Base-by-base conservation (phyloP, 2,113 vertebrate species). In the Oncorhynchus masou region DNA sequence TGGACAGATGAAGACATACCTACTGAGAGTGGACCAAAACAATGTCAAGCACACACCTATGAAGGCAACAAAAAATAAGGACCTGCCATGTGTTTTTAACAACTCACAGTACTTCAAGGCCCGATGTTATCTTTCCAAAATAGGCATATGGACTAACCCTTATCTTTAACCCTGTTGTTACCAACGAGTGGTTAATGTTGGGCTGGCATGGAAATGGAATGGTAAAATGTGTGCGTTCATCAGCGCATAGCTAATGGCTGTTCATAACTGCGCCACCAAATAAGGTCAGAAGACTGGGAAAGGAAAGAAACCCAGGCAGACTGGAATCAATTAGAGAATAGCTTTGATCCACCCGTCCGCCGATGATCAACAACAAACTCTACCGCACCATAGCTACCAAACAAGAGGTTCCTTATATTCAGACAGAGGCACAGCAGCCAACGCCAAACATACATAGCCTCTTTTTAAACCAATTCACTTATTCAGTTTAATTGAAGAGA, bases 311-410 rank as follows among this genome's bases (percentile, higher is more conserved):
- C 13, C 89, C 90, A 91, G 91, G 92, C 90, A 92, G 88, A 87
- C 88, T 87, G 87, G 86, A 89, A 92, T 92, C 90, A 92, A 90
- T 93, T 91, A 91, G 88, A 27, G 77, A 73, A 88, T 83, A 78
- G 88, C 90, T 93, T 91, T 91, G 91, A 92, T 92, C 87, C 86
- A 75, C 81, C 89, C 83, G 84, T 84, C 91, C 86, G 83, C 90
- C 91, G 91, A 80, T 89, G 86, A 87, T 87, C 86, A 90, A 90
- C 84, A 89, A 90, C 84, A 85, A 80, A 77, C 80, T 45, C 8
- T 75, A 70, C 75, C 51, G 5, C 51, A 54, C 13, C 51, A 54
- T 13, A 54, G 81, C 84, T 24, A 80, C 81, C 84, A 82, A 88
- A 84, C 84, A 91, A 89, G 81, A 76, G 79, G 34, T 78, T 83